Evolutionary conservation across 2,113 vertebrate genomes (phyloP).

Genomic region (Dipodomys spectabilis): DNA sequence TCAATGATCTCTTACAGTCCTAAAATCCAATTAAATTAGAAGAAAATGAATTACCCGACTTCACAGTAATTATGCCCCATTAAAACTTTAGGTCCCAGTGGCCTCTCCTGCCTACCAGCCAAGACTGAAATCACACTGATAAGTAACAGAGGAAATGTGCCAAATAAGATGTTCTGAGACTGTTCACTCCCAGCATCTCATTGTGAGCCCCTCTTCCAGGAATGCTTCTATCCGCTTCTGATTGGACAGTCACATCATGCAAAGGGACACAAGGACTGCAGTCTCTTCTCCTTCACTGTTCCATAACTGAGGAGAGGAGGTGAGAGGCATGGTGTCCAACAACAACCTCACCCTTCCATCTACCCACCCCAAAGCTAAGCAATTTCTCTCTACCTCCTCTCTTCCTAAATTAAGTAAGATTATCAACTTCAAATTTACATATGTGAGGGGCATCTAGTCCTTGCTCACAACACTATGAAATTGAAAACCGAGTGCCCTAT

Average conservation of each 20-base stretch:
- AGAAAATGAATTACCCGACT: constrained; percentile 38
- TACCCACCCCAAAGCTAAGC: not conserved
- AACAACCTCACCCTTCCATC: not conserved
- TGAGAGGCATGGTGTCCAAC: no score
- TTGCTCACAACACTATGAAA: not conserved
- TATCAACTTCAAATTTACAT: not conserved
- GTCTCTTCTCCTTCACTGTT: not conserved
- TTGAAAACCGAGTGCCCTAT: not conserved
- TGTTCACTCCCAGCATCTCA: not conserved
- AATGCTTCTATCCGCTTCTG: not conserved
- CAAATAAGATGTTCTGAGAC: not conserved
- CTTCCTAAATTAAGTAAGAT: not conserved
- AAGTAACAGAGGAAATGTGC: not conserved
- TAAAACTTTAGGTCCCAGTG: not conserved
- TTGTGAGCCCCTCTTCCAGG: not conserved
- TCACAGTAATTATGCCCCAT: not conserved
- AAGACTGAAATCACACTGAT: not conserved
- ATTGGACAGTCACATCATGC: not conserved
- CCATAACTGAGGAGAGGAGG: not conserved
- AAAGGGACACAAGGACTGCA: not conserved
- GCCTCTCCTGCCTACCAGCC: not conserved
- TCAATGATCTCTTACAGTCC: not conserved
- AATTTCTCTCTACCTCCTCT: not conserved
- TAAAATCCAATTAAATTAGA: constrained; percentile 53
- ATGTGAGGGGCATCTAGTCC: not conserved